phyloP scores from a whole-genome alignment of 2,888 invertebrate species.

The Idaea biselata region DNA sequence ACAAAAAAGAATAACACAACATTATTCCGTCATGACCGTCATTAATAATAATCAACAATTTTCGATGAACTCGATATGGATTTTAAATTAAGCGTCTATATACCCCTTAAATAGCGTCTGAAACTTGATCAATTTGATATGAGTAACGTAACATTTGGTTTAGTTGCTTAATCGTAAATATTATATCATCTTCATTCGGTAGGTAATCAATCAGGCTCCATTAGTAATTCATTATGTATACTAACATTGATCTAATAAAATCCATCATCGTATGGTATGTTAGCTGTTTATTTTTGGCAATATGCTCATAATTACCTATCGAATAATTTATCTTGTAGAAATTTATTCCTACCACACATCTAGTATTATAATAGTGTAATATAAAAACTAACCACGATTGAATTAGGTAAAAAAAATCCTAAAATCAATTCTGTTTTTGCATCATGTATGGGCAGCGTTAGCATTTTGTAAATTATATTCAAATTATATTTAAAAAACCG shows the following conservation, averaged over 20 bases:
- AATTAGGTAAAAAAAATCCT: neutral
- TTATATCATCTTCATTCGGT: slow-evolving; percentile 16
- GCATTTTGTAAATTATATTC: neutral
- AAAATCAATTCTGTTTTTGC: neutral
- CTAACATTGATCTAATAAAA: slow-evolving; percentile 7
- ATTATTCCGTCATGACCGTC: too few relatives aligned
- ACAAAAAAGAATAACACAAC: too few relatives aligned
- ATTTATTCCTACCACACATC: neutral
- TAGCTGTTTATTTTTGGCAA: slow-evolving; percentile 14
- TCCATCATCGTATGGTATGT: slow-evolving; percentile 1
- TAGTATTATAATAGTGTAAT: neutral
- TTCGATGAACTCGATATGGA: too few relatives aligned
- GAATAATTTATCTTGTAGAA: neutral
- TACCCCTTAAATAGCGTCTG: slow-evolving; percentile 8
- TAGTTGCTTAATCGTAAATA: slow-evolving; percentile 14
- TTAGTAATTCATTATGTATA: slow-evolving; percentile 2
- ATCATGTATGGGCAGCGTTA: neutral
- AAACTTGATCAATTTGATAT: slow-evolving; percentile 8
- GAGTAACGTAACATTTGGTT: neutral
- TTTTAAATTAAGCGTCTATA: too few relatives aligned
- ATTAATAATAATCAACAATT: too few relatives aligned
- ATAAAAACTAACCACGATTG: neutral
- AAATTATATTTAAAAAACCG: too few relatives aligned
- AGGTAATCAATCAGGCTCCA: slow-evolving; percentile 3
- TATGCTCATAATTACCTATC: slow-evolving; percentile 7